phyloP scores from a whole-genome alignment of 2,797 vertebrate genomes.

The Ibycter americanus region DNA sequence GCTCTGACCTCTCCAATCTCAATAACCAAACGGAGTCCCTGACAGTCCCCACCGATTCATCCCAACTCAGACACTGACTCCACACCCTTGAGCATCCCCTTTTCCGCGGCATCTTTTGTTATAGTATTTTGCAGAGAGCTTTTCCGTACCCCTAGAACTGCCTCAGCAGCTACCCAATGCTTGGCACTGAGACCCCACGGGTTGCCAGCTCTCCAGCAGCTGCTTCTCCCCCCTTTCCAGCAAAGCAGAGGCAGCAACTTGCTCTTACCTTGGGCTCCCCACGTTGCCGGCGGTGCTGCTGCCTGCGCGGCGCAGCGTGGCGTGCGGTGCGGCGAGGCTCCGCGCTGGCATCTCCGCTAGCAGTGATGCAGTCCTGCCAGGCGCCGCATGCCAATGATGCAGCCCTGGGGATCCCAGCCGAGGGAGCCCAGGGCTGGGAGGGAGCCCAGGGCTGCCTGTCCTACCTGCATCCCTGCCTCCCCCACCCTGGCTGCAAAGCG shows the following conservation, averaged over 20 bases:
- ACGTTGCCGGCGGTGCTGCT: background rate
- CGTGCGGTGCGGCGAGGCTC: background rate
- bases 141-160: background rate
- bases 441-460: background rate
- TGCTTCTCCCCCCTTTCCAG: background rate
- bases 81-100: background rate
- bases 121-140: background rate
- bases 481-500: background rate
- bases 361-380: constrained; percentile 59
- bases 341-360: constrained; percentile 60
- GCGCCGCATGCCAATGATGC: constrained; percentile 56
- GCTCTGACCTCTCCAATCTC: background rate
- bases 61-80: background rate
- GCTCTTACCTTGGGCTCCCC: constrained; percentile 60
- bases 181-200: fast-evolving
- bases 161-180: background rate
- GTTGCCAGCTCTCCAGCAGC: background rate
- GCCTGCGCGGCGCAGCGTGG: background rate
- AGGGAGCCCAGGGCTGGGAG: background rate
- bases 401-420: constrained; percentile 37
- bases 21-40: background rate
- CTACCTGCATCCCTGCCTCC: constrained; percentile 41
- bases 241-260: fast-evolving
- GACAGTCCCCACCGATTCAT: background rate
- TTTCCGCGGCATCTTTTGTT: background rate